phyloP scores from a whole-genome alignment of 2,888 invertebrate genomes.

The Azorinus chamasolen region DNA sequence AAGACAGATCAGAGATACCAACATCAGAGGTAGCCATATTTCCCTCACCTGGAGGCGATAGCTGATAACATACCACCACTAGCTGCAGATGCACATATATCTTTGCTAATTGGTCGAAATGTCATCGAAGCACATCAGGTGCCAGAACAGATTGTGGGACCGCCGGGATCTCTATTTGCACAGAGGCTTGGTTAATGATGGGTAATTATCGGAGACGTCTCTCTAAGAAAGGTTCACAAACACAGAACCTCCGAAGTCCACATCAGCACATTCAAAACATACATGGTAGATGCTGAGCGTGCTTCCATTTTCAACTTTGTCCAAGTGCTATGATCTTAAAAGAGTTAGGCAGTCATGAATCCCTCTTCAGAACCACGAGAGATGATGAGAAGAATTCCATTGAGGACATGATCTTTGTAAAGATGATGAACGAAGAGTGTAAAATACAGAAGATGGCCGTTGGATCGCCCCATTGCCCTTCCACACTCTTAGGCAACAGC shows the following conservation, averaged over 20 bases:
- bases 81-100: constrained; percentile 31
- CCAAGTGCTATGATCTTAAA: not conserved
- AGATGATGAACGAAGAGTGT: constrained; percentile 1
- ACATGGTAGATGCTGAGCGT: constrained; percentile 18
- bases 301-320: constrained; percentile 34
- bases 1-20: constrained; percentile 47
- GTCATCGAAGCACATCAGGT: constrained; percentile 37
- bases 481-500: constrained; percentile 3
- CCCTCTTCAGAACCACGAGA: no score
- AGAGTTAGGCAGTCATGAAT: not conserved
- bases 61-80: constrained; percentile 43
- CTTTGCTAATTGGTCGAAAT: constrained; percentile 37
- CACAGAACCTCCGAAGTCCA: constrained; percentile 15
- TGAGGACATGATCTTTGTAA: not conserved
- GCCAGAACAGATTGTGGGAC: constrained; percentile 24
- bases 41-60: constrained; percentile 43
- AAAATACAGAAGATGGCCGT: constrained; percentile 28
- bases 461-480: constrained; percentile 45
- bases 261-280: constrained; percentile 31
- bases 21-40: constrained; percentile 50
- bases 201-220: constrained; percentile 55
- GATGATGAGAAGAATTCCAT: not conserved
- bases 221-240: constrained; percentile 46
- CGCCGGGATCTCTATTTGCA: constrained; percentile 25
- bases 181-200: constrained; percentile 35